A percentile compares a stretch with the other conserved stretches of the same genome.
Conservation (phyloP, 1,140 invertebrate genomes). For the Drosophila asahinai region DNA sequence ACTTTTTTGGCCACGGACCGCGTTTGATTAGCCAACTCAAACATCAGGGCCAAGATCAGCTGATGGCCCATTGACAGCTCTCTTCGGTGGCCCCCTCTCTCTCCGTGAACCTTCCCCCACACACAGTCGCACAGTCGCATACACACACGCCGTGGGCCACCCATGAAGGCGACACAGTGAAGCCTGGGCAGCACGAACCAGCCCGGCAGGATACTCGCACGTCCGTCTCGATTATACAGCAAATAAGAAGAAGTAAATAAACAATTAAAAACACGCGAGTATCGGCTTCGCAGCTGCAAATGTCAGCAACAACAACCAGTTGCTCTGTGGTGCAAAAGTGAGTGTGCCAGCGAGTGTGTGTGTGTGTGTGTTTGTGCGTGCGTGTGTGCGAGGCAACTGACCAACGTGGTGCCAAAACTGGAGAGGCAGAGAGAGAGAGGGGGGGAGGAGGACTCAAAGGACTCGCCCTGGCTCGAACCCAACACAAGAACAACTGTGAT, state of each 20-base stretch:
- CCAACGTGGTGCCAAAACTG: slow-evolving; percentile 74
- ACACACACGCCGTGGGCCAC: slow-evolving; percentile 11
- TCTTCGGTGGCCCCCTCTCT: background rate
- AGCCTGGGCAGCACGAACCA: slow-evolving; percentile 43
- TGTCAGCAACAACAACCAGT: slow-evolving; percentile 59
- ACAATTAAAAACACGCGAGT: slow-evolving; percentile 59
- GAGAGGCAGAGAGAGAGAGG: slow-evolving; percentile 4
- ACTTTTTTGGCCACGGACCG: slow-evolving; percentile 70
- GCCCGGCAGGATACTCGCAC: slow-evolving; percentile 48
- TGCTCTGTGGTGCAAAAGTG: slow-evolving; percentile 48
- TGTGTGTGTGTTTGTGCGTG: slow-evolving; percentile 31
- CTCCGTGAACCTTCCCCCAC: background rate
- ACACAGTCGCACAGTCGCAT: slow-evolving; percentile 38
- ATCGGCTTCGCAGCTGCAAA: slow-evolving; percentile 50
- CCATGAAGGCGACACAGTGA: slow-evolving; percentile 40
- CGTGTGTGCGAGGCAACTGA: slow-evolving; percentile 52
- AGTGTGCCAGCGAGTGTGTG: slow-evolving; percentile 32
- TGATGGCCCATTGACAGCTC: slow-evolving; percentile 70
- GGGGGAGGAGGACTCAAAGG: slow-evolving; percentile 33
- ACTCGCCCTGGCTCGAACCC: slow-evolving; percentile 51
- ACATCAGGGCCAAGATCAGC: slow-evolving; percentile 77
- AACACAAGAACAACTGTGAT: slow-evolving; percentile 36
- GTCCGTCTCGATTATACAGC: slow-evolving; percentile 84
- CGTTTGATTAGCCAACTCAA: slow-evolving; percentile 83
- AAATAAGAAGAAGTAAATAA: slow-evolving; percentile 55